Percentiles rank a stretch among this genome's conserved stretches.
Evolutionary conservation across 1,140 invertebrate species (phyloP).

Genomic region (Capitella teleta): DNA sequence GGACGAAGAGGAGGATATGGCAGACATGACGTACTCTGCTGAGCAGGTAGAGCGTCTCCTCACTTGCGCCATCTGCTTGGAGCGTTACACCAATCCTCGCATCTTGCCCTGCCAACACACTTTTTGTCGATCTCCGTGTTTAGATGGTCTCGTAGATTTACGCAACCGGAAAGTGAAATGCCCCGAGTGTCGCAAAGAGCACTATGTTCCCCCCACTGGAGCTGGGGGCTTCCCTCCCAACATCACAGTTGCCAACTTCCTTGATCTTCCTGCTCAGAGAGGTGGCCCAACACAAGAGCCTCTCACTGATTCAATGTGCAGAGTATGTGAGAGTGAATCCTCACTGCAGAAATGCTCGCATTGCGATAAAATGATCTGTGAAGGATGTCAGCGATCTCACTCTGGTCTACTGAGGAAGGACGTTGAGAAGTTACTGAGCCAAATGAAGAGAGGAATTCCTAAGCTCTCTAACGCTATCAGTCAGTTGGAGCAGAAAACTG

Average conservation of each 20-base stretch:
- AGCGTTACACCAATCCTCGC: conserved; percentile 92
- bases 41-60: conserved; percentile 86
- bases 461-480: conserved; percentile 53
- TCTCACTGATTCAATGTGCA: conserved; percentile 14
- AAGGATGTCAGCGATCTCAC: conserved; percentile 80
- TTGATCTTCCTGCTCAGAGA: conserved; percentile 87
- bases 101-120: conserved; percentile 98
- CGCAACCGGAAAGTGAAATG: conserved; percentile 71
- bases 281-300: conserved; percentile 55
- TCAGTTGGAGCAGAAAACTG: conserved; percentile 20
- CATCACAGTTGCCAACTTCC: conserved; percentile 85
- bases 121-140: conserved; percentile 82
- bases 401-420: conserved; percentile 52
- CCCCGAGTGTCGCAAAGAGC: conserved; percentile 95
- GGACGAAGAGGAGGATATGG: background rate
- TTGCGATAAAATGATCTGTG: conserved; percentile 85
- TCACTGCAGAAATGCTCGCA: conserved; percentile 79
- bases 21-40: conserved; percentile 9
- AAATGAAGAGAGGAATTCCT: background rate
- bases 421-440: background rate
- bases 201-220: conserved; percentile 90
- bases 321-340: conserved; percentile 78
- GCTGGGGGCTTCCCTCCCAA: conserved; percentile 92
- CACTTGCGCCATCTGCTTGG: conserved; percentile 94
- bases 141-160: conserved; percentile 25